Evolutionary conservation across 2,113 vertebrate species (phyloP).

Genomic region (Puffinus mauretanicus): DNA sequence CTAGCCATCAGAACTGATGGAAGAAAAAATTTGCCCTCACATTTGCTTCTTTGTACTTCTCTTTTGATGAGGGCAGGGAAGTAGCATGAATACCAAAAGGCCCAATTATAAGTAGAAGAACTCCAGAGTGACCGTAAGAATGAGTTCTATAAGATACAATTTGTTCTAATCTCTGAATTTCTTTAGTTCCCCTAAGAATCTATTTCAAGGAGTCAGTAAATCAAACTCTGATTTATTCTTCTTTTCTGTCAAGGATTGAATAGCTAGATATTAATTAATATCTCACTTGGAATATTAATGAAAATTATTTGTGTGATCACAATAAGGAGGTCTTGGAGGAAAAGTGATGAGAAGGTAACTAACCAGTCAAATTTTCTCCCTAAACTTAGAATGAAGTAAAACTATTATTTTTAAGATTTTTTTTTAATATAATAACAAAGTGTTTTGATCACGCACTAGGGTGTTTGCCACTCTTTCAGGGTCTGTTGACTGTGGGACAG

Average conservation of each 20-base stretch:
- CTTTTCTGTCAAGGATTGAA: background rate
- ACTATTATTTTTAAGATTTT: background rate
- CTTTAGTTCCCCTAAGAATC: background rate
- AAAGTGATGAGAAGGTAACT: background rate
- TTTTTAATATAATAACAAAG: background rate
- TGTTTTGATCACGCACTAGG: background rate
- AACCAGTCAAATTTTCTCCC: background rate
- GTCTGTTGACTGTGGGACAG: background rate
- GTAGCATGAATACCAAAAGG: background rate
- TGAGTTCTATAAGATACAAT: background rate
- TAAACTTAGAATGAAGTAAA: background rate
- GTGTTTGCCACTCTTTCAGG: background rate
- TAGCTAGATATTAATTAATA: constrained; percentile 17
- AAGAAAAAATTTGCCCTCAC: background rate
- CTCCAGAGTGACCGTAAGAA: background rate
- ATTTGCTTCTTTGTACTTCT: background rate
- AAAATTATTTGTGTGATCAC: background rate
- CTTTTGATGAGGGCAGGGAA: background rate
- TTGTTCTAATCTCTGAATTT: constrained; percentile 34
- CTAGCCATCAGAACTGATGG: background rate
- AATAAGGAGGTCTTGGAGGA: background rate
- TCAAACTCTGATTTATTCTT: background rate
- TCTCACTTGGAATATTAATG: background rate
- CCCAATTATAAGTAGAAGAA: background rate
- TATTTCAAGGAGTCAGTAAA: background rate